A percentile compares a stretch with the other conserved stretches of the same genome.
phyloP scores from a whole-genome alignment of 2,113 vertebrate species.

The Thamnophis sirtalis region DNA sequence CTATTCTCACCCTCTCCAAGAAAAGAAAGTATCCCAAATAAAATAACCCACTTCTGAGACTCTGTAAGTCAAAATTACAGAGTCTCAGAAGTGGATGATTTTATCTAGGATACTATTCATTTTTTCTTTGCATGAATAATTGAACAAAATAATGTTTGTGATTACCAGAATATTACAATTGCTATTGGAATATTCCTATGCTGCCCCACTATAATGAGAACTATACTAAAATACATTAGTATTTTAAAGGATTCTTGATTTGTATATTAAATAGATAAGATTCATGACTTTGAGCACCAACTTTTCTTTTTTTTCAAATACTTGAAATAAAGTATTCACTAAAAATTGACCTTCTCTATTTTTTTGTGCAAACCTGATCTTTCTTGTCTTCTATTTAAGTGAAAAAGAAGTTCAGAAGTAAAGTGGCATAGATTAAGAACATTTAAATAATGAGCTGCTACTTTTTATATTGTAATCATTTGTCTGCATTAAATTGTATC shows the following conservation, averaged over 20 bases:
- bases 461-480: neutral
- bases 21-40: neutral
- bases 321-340: neutral
- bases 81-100: no score
- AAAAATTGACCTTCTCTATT: neutral
- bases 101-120: neutral
- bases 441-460: neutral
- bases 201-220: neutral
- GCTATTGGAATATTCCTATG: neutral
- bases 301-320: neutral
- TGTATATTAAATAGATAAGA: neutral
- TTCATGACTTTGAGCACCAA: neutral
- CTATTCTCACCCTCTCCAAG: neutral
- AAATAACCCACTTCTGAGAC: neutral
- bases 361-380: neutral
- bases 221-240: neutral
- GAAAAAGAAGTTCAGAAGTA: neutral
- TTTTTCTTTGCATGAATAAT: neutral
- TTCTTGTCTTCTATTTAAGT: neutral
- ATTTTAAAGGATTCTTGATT: neutral
- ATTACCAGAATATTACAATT: neutral
- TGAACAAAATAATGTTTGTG: neutral
- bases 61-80: neutral
- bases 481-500: neutral
- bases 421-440: neutral